Base-by-base conservation (phyloP, 2,113 vertebrate species). In the Gorilla gorilla region DNA sequence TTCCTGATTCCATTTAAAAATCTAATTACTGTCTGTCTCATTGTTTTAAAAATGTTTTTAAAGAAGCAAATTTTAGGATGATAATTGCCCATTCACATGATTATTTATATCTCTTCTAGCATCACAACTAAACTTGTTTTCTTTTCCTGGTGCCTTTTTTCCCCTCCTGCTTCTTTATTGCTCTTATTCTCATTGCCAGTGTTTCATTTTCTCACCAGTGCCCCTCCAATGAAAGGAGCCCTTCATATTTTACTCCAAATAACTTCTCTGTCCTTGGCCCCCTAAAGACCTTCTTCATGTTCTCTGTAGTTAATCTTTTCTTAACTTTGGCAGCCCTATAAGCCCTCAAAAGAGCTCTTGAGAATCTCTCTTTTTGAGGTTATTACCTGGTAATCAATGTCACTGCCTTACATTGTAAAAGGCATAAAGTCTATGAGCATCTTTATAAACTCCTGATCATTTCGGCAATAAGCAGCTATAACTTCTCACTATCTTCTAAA, bases 1-100 rank as follows among this genome's bases (percentile, higher is more conserved):
- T 52, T 94, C 32, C 52, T 78, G 52, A 81, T 85, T 94, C 55
- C 8, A 81, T 70, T 91, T 30, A 57, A 96, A 91, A 72, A 40
- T 32, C 40, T 89, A 72, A 59, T 82, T 85, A 93, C 55, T 55
- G 18, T 68, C 80, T 85, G 43, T 90, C 12, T 93, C 22, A 10
- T 52, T 96, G 30, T 68, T 89, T 93, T 59, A 90, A 96, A 96
- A 45, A 55, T 86, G 64, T 88, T 82, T 61, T 90, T 82, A 72
- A 94, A 25, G 87, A 92, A 87, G 61, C 8, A 79, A 92, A 93
- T 89, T 35, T 91, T 81, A 89, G 13, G 18, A 81, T 91, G 55
- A 43, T 79, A 79, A 66, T 45, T 93, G 17, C 23, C 3, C 38
- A 35, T 73, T 78, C 52, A 45, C 45, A 86, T 50, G 61, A 90